A percentile compares a stretch with the other conserved stretches of the same genome.
Evolutionary conservation across 2,113 vertebrate species (phyloP).

Genomic region (Perccottus glenii): DNA sequence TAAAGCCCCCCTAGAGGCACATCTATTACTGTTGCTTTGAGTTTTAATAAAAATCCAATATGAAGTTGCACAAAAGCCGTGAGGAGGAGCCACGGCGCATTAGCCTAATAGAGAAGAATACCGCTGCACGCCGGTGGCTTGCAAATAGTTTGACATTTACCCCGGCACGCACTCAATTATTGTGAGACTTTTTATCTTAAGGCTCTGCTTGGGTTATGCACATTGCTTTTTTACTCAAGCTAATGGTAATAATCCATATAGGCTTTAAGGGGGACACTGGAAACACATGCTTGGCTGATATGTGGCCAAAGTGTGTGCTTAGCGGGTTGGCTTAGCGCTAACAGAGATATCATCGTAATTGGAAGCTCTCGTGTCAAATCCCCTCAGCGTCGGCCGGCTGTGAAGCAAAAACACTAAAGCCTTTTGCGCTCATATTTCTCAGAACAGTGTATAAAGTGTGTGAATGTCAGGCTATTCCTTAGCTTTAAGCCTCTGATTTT

Average conservation of each 20-base stretch:
- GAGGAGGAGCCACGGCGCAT: conserved; percentile 66
- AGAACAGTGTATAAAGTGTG: conserved; percentile 25
- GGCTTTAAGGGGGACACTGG: conserved; percentile 45
- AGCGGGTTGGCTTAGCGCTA: conserved; percentile 25
- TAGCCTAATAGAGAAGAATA: conserved; percentile 73
- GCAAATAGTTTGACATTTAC: conserved; percentile 74
- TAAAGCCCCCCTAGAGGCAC: conserved; percentile 73
- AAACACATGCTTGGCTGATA: conserved; percentile 34
- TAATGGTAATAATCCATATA: conserved; percentile 58
- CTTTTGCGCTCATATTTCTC: neutral
- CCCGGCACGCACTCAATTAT: conserved; percentile 62
- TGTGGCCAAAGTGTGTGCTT: conserved; percentile 43
- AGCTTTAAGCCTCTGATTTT: conserved; percentile 13
- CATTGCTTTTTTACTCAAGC: conserved; percentile 20
- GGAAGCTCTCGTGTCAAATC: conserved; percentile 40
- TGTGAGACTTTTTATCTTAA: conserved; percentile 48
- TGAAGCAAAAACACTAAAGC: conserved; percentile 23
- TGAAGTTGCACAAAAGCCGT: conserved; percentile 71
- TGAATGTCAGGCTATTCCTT: conserved; percentile 30
- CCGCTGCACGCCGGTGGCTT: conserved; percentile 47
- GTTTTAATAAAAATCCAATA: conserved; percentile 80
- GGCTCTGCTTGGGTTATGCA: conserved; percentile 54
- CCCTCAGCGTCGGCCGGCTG: conserved; percentile 5
- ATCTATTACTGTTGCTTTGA: conserved; percentile 71
- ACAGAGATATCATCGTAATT: conserved; percentile 60